Conservation (phyloP, 2,888 invertebrate genomes). For the Clistopyga incitator region DNA sequence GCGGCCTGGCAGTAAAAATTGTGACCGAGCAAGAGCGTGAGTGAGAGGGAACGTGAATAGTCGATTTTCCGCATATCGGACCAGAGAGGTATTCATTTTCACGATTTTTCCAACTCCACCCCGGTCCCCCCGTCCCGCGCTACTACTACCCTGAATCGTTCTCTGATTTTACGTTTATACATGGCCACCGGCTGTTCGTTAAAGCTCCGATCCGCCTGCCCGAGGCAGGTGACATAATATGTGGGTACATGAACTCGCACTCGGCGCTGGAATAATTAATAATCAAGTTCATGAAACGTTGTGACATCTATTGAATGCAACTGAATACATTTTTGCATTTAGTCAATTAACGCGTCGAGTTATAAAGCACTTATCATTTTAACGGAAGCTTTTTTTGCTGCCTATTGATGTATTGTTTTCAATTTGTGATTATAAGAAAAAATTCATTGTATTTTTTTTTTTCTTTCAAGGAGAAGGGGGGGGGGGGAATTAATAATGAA, state of each 20-base stretch:
- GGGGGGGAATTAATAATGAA: too few species aligned
- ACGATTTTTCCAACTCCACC: conserved; percentile 27
- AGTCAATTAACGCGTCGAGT: too few species aligned
- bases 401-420: too few species aligned
- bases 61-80: conserved; percentile 54
- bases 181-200: conserved; percentile 31
- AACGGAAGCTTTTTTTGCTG: background rate
- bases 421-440: too few species aligned
- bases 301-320: too few species aligned
- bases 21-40: conserved; percentile 44
- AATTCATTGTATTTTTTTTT: too few species aligned
- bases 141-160: background rate
- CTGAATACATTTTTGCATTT: too few species aligned
- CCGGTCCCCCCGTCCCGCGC: background rate
- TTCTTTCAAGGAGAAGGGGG: too few species aligned
- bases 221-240: conserved; percentile 26
- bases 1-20: conserved; percentile 52
- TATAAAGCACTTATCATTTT: too few species aligned
- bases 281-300: too few species aligned
- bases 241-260: background rate
- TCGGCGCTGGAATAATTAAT: too few species aligned
- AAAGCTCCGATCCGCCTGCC: conserved; percentile 41
- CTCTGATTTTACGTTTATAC: conserved; percentile 40
- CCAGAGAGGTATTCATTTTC: conserved; percentile 51
- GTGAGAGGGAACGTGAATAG: conserved; percentile 32